Evolutionary conservation across 2,797 vertebrate species (phyloP).

Genomic region (Mastacembelus armatus): DNA sequence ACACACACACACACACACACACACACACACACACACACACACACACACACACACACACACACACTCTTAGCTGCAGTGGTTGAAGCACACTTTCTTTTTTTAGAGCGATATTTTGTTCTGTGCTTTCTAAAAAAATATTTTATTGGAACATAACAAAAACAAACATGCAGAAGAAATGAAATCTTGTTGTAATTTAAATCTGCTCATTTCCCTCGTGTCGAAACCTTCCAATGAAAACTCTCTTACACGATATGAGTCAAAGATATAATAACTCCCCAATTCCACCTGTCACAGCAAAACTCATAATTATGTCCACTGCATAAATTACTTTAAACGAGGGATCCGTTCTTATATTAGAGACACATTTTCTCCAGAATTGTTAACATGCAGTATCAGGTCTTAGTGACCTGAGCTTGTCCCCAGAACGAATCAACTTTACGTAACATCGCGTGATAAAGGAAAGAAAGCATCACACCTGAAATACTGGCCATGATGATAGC

Average conservation of each 20-base stretch:
- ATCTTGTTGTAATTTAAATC: conserved; percentile 30
- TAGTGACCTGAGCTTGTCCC: too few relatives aligned
- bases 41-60: not conserved
- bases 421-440: not conserved
- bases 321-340: conserved; percentile 23
- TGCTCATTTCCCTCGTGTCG: conserved; percentile 12
- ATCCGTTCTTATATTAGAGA: conserved; percentile 9
- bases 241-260: conserved; percentile 22
- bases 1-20: not conserved
- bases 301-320: conserved; percentile 6
- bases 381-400: conserved; percentile 4
- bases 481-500: not conserved
- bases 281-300: conserved; percentile 31
- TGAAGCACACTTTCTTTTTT: conserved; percentile 21
- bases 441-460: not conserved
- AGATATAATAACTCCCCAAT: not conserved
- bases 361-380: conserved; percentile 13
- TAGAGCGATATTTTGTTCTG: conserved; percentile 10
- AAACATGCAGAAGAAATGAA: conserved; percentile 24
- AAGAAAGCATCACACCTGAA: not conserved
- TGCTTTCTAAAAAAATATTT: conserved; percentile 14
- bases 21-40: not conserved
- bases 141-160: too few relatives aligned
- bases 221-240: conserved; percentile 22
- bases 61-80: conserved; percentile 21